phyloP scores from a whole-genome alignment of 2,797 vertebrate genomes.

The Tinamus major region DNA sequence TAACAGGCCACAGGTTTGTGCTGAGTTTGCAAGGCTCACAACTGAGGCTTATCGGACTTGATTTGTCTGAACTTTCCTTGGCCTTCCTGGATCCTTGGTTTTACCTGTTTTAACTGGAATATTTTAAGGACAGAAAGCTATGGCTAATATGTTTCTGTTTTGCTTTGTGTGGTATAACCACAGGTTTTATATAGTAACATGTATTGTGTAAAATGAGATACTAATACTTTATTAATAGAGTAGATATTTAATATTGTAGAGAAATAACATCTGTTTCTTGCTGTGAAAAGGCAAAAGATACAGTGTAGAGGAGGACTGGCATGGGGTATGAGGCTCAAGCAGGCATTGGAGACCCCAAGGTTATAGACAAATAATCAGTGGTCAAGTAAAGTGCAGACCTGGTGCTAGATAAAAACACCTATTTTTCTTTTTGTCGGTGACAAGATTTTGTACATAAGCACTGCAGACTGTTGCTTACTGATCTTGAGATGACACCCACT shows the following conservation, averaged over 20 bases:
- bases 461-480: neutral
- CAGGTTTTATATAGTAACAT: neutral
- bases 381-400: neutral
- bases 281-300: neutral
- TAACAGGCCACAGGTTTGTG: neutral
- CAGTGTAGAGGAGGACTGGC: neutral
- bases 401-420: neutral
- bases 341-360: neutral
- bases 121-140: neutral
- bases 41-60: neutral
- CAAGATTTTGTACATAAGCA: neutral
- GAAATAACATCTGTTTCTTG: neutral
- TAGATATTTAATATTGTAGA: neutral
- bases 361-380: neutral
- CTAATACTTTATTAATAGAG: neutral
- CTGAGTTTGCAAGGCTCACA: neutral
- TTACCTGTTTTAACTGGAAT: neutral
- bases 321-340: neutral
- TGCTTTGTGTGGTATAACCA: neutral
- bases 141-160: neutral
- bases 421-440: neutral
- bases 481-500: neutral
- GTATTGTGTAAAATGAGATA: neutral
- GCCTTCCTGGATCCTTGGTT: neutral
- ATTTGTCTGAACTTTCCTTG: neutral